These are phyloP conservation scores for Protodeltote pygarga DNA, from an alignment of 2,888 invertebrate species.

Conservation along the genomic window DNA sequence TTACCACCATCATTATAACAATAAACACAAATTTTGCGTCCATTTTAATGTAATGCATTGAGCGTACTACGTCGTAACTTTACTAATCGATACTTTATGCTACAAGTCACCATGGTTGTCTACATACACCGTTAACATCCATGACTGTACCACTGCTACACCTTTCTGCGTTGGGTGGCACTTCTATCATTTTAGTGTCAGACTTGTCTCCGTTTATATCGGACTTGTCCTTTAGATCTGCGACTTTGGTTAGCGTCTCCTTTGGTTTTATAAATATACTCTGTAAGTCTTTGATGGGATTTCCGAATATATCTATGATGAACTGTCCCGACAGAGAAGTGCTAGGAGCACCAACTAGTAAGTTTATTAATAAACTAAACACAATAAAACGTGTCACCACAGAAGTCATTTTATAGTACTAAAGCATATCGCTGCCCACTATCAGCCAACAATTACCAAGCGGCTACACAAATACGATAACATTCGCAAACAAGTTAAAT, in stretches of 20 bases:
- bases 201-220: constrained; percentile 20
- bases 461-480: constrained; percentile 50
- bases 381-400: constrained; percentile 69
- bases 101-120: constrained; percentile 68
- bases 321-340: constrained; percentile 62
- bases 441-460: constrained; percentile 58
- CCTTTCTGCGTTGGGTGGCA: constrained; percentile 62
- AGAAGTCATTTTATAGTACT: constrained; percentile 75
- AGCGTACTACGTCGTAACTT: constrained; percentile 60
- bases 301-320: constrained; percentile 69
- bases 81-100: constrained; percentile 23
- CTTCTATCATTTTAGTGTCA: constrained; percentile 67
- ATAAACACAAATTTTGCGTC: constrained; percentile 55
- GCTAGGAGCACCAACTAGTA: constrained; percentile 57
- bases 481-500: constrained; percentile 37
- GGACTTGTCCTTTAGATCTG: constrained; percentile 26
- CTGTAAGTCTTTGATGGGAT: constrained; percentile 72
- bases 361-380: constrained; percentile 65
- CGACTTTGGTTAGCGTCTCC: too few species aligned
- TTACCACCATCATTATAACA: constrained; percentile 41
- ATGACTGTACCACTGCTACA: constrained; percentile 58
- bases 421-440: constrained; percentile 55
- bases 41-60: constrained; percentile 58
- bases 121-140: constrained; percentile 72
- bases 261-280: constrained; percentile 37